Evolutionary conservation across 2,113 vertebrate genomes (phyloP), one percentile per base, ranked within the genome.

Genomic region (Rhinopomastus cyanomelas): DNA sequence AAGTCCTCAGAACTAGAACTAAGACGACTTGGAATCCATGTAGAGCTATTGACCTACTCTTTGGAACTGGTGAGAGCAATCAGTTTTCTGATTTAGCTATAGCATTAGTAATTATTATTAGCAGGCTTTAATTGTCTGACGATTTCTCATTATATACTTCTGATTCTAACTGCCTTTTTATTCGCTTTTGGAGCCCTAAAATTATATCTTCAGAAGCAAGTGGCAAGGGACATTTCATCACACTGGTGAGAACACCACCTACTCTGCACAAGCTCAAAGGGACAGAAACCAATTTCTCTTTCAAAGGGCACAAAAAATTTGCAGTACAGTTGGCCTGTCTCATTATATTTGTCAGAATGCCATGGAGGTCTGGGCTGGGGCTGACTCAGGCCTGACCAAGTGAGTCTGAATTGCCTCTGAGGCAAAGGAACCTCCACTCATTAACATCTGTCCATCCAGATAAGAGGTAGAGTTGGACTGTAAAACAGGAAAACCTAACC

Each of bases 351-450:
- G 29, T 34, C 59, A 82, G 51, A 87, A 76, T 49, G 27, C 9
- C 36, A 3, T 1, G 14, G 27, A 55, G 3, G 3, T 68, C 57
- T 72, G 36, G 16, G 11, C 0, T 49, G 39, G n/a, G 46, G 21
- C 14, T 82, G 46, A 81, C 29, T 36, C 19, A 17, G 23, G 8
- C 39, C 16, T 75, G 32, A 53, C 4, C 16, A 64, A 53, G 29
- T 25, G 12, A 72, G 52, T 49, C 16, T 30, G 42, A 46, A 9
- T 34, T 9, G 53, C 12, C 5, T 53, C 46, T 39, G 20, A 68
- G 14, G 26, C 16, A 64, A 75, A 87, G 36, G 14, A 68, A 3
- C 10, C 37, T 89, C 32, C 48, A 12, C 8, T 26, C 15, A 20
- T 7, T 77, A 34, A 18, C 13, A 4, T 60, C 48, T 81, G 15